Conservation (phyloP, 2,797 vertebrate genomes). For the Buceros bicornis region DNA sequence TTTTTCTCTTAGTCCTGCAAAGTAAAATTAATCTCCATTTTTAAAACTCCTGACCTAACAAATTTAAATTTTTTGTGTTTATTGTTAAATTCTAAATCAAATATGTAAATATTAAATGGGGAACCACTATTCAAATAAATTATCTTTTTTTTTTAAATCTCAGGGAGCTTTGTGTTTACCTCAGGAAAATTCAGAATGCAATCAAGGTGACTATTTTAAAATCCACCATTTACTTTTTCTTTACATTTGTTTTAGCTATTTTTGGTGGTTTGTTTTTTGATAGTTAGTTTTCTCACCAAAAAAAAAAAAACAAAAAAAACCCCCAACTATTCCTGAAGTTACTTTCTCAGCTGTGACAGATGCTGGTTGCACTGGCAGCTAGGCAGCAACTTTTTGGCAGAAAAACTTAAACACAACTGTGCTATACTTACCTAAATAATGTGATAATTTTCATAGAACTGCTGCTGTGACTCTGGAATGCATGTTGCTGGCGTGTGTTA, state of each 20-base stretch:
- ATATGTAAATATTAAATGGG: background rate
- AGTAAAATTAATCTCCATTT: background rate
- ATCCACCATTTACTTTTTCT: background rate
- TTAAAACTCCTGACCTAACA: background rate
- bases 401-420: background rate
- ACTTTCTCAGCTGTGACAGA: slow-evolving; percentile 19
- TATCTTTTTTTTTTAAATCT: background rate
- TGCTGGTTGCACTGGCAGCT: background rate
- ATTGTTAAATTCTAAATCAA: background rate
- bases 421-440: slow-evolving; percentile 16
- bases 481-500: background rate
- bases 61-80: background rate
- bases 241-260: background rate
- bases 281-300: background rate
- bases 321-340: background rate
- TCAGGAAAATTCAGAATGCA: background rate
- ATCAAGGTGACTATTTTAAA: background rate
- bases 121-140: background rate
- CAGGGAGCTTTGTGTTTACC: background rate
- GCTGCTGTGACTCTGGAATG: background rate
- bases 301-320: background rate
- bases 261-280: background rate
- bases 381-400: background rate
- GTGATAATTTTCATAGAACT: background rate
- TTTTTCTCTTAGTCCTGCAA: background rate